Evolutionary conservation across 2,888 invertebrate species (phyloP), one percentile per base, ranked within the genome.

Genomic region (Leptopilina myrica): DNA sequence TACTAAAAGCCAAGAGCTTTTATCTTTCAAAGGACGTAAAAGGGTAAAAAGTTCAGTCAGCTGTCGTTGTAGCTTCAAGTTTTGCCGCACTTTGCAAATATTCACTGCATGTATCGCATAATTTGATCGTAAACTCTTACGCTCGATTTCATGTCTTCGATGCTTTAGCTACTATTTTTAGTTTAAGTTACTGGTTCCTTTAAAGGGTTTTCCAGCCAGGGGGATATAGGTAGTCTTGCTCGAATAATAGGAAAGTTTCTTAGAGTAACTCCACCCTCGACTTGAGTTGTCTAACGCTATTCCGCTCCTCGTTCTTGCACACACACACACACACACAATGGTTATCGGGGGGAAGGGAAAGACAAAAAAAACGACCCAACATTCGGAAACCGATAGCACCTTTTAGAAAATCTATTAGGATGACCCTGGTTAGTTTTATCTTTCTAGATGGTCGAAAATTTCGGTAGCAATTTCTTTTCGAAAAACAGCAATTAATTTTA

Each of bases 361-460:
- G 12, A 69, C 14, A 4, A 69, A 53, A 69, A 69, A 69, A 53
- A 46, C 20, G 11, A 53, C 14, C 69, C 49, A 56, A 69, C 69
- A 69, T 33, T 69, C 26, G 69, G 53, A 69, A 69, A 69, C 69
- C 53, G 53, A 69, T 69, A 69, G 69, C 12, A 5, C 14, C 84
- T 85, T 86, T 87, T 85, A 86, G 85, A 85, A 85, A 85, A 86
- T 86, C 86, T 87, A 81, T 79, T 80, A 76, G 82, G 80, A 82
- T 83, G 85, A 80, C 85, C 83, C 80, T 84, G 83, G 83, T 83
- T 80, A 82, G 83, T 84, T 86, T 86, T 86, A 86, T 86, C 86
- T 86, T 83, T 80, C 81, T 78, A 80, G 85, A 83, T 83, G 65
- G 81, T 67, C 64, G 56, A 78, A 81, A 83, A 85, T 83, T 82